phyloP scores from a whole-genome alignment of 2,113 vertebrate genomes.

The Pelvicachromis taeniatus region DNA sequence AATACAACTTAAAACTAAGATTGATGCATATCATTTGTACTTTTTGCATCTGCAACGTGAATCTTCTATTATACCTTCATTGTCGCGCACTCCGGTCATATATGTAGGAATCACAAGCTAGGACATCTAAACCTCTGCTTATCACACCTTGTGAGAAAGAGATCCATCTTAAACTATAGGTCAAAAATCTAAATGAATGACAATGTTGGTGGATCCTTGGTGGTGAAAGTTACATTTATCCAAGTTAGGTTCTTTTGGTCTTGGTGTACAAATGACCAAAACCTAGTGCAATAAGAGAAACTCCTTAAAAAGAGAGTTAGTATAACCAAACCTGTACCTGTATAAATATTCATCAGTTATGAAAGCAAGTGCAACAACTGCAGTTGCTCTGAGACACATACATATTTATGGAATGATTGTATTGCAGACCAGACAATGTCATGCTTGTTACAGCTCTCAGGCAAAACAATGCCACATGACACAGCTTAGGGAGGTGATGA shows the following conservation, averaged over 20 bases:
- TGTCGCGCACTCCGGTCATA: slow-evolving; percentile 2
- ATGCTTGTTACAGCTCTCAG: slow-evolving; percentile 53
- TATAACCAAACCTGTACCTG: slow-evolving; percentile 9
- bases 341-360: slow-evolving; percentile 53
- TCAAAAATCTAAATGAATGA: background rate
- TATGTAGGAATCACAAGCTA: background rate
- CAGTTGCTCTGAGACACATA: slow-evolving; percentile 54
- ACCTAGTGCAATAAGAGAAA: background rate
- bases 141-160: background rate
- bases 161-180: background rate
- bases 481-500: slow-evolving; percentile 51
- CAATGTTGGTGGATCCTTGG: background rate
- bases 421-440: slow-evolving; percentile 46
- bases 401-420: slow-evolving; percentile 58
- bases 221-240: background rate
- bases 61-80: slow-evolving; percentile 3
- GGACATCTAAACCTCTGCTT: background rate
- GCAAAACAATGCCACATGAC: slow-evolving; percentile 63
- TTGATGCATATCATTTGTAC: slow-evolving; percentile 57
- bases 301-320: background rate
- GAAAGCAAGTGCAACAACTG: slow-evolving; percentile 41
- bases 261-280: background rate
- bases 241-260: background rate
- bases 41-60: slow-evolving; percentile 42
- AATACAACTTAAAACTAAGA: slow-evolving; percentile 64